Conservation (phyloP, 2,113 vertebrate genomes). For the Sapayoa aenigma region DNA sequence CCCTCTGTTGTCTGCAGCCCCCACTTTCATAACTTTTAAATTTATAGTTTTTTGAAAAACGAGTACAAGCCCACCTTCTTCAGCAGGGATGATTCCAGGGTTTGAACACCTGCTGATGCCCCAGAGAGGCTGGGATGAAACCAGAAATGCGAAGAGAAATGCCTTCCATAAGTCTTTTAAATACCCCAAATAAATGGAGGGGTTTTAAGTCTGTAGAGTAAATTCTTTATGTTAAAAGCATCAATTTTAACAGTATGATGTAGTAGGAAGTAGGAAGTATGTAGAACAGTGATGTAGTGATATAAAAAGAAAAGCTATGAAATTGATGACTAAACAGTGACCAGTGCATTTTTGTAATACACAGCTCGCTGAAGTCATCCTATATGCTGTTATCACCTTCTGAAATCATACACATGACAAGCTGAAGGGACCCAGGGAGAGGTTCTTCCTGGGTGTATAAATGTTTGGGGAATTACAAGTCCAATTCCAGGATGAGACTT, state of each 20-base stretch:
- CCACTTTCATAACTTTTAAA: background rate
- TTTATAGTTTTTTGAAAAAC: background rate
- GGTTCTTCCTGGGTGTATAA: background rate
- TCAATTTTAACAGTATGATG: no score
- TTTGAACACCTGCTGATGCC: background rate
- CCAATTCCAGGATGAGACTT: background rate
- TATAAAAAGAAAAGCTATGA: background rate
- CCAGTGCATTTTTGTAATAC: background rate
- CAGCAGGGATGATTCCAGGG: background rate
- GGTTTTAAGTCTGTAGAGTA: background rate
- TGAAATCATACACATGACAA: background rate
- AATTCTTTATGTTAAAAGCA: background rate
- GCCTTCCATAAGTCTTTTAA: background rate
- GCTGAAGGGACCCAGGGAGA: background rate
- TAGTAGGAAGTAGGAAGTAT: no score
- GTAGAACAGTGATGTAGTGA: background rate
- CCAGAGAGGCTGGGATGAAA: background rate
- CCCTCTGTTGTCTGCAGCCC: fast-evolving
- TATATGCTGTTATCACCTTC: background rate
- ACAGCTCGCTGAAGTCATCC: background rate
- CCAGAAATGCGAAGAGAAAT: background rate
- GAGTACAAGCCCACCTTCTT: background rate
- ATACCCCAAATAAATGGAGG: background rate
- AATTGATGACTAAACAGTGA: background rate
- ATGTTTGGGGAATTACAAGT: background rate